These are phyloP conservation scores for Steatocranus sp. DNA, from an alignment of 2,797 vertebrate genomes.

Conservation along the genomic window DNA sequence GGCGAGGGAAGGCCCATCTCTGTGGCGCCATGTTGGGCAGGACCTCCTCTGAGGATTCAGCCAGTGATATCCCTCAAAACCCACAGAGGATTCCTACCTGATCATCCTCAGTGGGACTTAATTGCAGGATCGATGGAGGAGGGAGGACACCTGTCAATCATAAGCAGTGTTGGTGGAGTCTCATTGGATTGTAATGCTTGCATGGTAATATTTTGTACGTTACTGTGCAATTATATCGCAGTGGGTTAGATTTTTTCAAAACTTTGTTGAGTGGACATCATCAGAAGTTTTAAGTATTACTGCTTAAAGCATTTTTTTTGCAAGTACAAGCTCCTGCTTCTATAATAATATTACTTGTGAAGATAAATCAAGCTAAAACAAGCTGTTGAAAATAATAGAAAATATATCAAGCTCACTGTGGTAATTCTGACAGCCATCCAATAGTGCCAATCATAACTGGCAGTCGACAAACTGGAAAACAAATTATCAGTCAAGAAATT, in stretches of 20 bases:
- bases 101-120: constrained; percentile 8
- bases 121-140: not conserved
- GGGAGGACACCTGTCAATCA: not conserved
- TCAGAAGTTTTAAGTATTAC: not conserved
- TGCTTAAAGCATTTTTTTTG: not conserved
- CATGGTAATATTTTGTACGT: not conserved
- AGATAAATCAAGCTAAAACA: not conserved
- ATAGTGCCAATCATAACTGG: not conserved
- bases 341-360: not conserved
- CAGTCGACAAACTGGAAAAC: constrained; percentile 10
- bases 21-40: constrained; percentile 57
- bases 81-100: constrained; percentile 49
- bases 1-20: constrained; percentile 41
- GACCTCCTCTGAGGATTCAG: constrained; percentile 55
- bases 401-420: not conserved
- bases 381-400: not conserved
- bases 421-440: not conserved
- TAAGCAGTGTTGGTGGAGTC: not conserved
- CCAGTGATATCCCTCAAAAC: constrained; percentile 33
- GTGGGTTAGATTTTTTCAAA: not conserved
- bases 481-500: constrained; percentile 22
- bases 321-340: not conserved
- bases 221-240: not conserved
- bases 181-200: not conserved
- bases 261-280: not conserved